phyloP scores from a whole-genome alignment of 23 tunicate species.

The Trididemnum clinides region DNA sequence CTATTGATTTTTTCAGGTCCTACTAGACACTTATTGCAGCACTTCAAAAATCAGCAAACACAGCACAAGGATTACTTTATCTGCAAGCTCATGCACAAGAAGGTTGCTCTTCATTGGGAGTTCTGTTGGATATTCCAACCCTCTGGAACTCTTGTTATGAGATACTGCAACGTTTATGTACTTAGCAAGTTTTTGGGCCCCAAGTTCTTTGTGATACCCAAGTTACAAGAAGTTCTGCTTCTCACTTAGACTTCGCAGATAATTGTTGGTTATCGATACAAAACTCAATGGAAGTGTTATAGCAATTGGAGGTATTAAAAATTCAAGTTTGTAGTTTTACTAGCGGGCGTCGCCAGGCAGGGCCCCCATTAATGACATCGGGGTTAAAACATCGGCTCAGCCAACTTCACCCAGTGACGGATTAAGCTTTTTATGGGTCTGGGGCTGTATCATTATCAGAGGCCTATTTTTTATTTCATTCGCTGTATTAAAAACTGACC shows the following conservation, averaged over 20 bases:
- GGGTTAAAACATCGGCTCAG: too few relatives aligned
- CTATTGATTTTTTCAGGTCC: neutral
- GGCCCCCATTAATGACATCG: too few relatives aligned
- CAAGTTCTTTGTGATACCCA: neutral
- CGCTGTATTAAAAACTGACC: too few relatives aligned
- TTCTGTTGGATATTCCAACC: neutral
- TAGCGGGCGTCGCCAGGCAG: too few relatives aligned
- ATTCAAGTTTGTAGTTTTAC: too few relatives aligned
- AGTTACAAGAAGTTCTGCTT: neutral
- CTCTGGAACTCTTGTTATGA: neutral
- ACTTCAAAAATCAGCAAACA: slow-evolving; percentile 1
- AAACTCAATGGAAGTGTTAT: neutral
- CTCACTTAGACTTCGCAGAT: neutral
- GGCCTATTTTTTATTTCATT: too few relatives aligned
- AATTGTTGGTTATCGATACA: neutral
- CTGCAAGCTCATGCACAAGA: neutral
- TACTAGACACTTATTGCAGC: slow-evolving; percentile 5
- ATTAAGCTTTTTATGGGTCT: too few relatives aligned
- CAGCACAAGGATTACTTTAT: neutral
- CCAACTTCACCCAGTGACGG: too few relatives aligned
- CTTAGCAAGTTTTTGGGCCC: neutral
- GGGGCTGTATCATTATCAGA: too few relatives aligned
- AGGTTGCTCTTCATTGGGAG: neutral
- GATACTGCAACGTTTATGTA: neutral
- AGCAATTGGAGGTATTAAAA: neutral